Base-by-base conservation (phyloP, 2,113 vertebrate genomes). In the Hypanus sabinus region DNA sequence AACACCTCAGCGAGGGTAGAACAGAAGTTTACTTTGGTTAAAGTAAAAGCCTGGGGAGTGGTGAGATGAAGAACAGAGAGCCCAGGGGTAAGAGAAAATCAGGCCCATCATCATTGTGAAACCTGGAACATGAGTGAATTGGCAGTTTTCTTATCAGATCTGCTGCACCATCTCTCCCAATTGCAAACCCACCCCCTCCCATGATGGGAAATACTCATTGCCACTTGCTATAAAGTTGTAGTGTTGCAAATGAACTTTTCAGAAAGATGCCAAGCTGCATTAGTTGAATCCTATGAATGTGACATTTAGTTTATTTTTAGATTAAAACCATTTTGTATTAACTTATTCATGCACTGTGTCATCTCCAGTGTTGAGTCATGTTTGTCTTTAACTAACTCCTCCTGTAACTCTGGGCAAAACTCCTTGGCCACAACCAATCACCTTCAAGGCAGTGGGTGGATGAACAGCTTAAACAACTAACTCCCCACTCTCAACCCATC, bases 321-420 rank as follows among this genome's bases (percentile, higher is more conserved):
- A 1, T 14, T 14, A 11, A 73, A 73, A 3, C 18, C 71, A 24
- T 73, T 73, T 22, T 79, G 10, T 36, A 36, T 79, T 14, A 12
- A 36, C 11, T 79, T 79, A 79, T 79, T 79, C 76, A 79, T 79
- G 76, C 76, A 79, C n/a, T 79, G n/a, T 79, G n/a, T 36, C n/a
- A 36, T 79, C 36, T 79, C n/a, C n/a, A 36, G 1, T 79, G 76
- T 36, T 79, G 76, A 79, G 76, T 79, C 76, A 79, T 36, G n/a
- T 10, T n/a, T 79, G 12, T 36, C 11, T 79, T 79, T 79, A 79
- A 36, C 36, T 10, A 16, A 36, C 11, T n/a, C 11, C 76, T 76
- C 7, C 10, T 76, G 7, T 33, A 76, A n/a, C 30, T 79, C 33
- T 16, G 36, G 76, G n/a, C 76, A 36, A 79, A 79, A 79, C n/a